These are phyloP conservation scores for Agraylea sexmaculata DNA, from an alignment of 1,140 invertebrate genomes.

Conservation along the genomic window DNA sequence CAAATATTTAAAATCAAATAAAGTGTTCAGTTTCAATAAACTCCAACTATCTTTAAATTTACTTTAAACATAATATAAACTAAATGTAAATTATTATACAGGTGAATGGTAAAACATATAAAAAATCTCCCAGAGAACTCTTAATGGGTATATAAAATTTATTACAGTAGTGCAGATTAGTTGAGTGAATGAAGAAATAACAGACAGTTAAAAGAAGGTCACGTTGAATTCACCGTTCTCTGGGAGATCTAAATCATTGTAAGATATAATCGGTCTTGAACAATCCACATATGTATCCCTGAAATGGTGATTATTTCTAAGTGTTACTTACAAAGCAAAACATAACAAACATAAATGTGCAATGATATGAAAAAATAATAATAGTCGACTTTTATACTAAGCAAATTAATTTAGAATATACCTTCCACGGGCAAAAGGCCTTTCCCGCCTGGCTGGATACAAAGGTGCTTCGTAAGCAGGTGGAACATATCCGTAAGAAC, in stretches of 20 bases:
- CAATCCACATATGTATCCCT: constrained; percentile 46
- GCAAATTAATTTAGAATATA: constrained; percentile 13
- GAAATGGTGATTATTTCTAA: constrained; percentile 35
- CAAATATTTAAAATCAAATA: too few species aligned
- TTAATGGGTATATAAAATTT: too few species aligned
- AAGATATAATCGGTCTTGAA: constrained; percentile 60
- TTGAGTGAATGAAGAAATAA: too few species aligned
- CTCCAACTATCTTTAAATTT: too few species aligned
- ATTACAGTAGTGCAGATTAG: too few species aligned
- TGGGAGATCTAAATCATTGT: constrained; percentile 75
- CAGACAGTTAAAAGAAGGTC: too few species aligned
- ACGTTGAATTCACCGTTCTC: constrained; percentile 60
- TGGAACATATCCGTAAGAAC: constrained; percentile 20
- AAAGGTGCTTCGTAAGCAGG: constrained; percentile 12
- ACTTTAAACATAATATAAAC: too few species aligned
- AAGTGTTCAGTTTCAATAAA: too few species aligned
- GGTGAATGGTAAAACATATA: too few species aligned
- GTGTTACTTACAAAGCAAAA: background rate
- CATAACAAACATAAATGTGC: too few species aligned
- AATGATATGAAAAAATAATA: background rate
- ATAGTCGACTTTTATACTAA: background rate
- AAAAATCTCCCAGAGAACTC: too few species aligned
- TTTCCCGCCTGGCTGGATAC: constrained; percentile 11
- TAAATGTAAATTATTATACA: too few species aligned
- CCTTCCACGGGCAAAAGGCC: constrained; percentile 22